Evolutionary conservation across 2,888 invertebrate species (phyloP), one percentile per base, ranked within the genome.

Genomic region (Danaus chrysippus): DNA sequence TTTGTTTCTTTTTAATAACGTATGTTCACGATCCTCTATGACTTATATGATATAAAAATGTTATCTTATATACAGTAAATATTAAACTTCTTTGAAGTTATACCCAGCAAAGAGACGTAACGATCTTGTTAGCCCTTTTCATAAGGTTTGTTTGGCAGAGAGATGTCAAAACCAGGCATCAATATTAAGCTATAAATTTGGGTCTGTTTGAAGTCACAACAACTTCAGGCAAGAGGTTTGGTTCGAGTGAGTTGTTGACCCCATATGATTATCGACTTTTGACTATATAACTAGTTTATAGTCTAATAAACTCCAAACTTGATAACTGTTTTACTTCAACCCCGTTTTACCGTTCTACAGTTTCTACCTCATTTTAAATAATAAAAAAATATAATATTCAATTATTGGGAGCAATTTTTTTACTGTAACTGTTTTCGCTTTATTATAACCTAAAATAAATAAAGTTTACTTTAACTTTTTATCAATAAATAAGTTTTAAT

Each of bases 151-250:
- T 77, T 82, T 75, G 75, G 77, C 78, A 79, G 78, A 83, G 78
- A 86, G 84, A 87, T 76, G 88, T 87, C 88, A 85, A 78, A 81
- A 82, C 76, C 88, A 86, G 81, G 73, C 84, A 84, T 86, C 86
- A 86, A 87, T 89, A 87, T 87, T 83, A 79, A 83, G 78, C 78
- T 77, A 83, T 84, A 84, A 83, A 79, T 76, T 79, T 77, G 76
- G 79, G 81, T 76, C 75, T 78, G 82, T 79, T 77, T 77, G 76
- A 73, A 76, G 72, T 73, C 61, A 71, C 73, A 71, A 72, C 71
- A 78, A 82, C 72, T 78, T 82, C 79, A 68, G 71, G 70, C 70
- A 70, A 71, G 71, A 69, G 69, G 70, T 70, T 73, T 70, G 66
- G 13, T 46, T 42, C 23, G 52, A 79, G 77, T 76, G 77, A 76